Evolutionary conservation across 2,888 invertebrate species (phyloP).

Genomic region (Noctua janthe): DNA sequence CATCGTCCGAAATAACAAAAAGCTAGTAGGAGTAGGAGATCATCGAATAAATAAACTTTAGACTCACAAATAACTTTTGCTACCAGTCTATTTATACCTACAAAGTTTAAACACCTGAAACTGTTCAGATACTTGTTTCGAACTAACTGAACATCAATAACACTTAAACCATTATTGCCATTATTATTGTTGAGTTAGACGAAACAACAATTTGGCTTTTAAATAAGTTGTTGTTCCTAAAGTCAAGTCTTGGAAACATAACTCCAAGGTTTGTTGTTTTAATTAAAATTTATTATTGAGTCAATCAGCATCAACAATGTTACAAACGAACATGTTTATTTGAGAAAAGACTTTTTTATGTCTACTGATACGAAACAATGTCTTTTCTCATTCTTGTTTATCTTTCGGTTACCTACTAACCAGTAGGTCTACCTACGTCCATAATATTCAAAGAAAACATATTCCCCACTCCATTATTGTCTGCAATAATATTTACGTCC

Average conservation of each 20-base stretch:
- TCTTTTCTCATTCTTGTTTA: no score
- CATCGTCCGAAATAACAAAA: neutral
- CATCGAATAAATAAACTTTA: conserved; percentile 7
- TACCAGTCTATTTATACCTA: neutral
- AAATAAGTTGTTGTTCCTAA: conserved; percentile 2
- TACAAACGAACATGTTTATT: neutral
- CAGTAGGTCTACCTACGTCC: no score
- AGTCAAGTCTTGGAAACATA: neutral
- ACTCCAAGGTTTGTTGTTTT: neutral
- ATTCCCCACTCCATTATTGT: neutral
- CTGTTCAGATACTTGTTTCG: neutral
- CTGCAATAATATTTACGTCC: neutral
- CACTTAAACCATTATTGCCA: conserved; percentile 11
- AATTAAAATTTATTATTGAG: conserved; percentile 4
- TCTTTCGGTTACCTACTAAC: no score
- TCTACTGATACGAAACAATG: no score
- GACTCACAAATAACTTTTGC: neutral
- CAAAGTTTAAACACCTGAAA: conserved; percentile 17
- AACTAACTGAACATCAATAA: conserved; percentile 36
- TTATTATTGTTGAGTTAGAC: conserved; percentile 14
- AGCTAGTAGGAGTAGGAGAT: neutral
- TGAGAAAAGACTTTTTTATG: neutral
- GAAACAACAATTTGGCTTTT: conserved; percentile 6
- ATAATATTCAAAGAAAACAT: neutral
- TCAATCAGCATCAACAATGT: neutral